These are phyloP conservation scores for Danionella cerebrum DNA, from an alignment of 2,113 vertebrate species.

Conservation along the genomic window DNA sequence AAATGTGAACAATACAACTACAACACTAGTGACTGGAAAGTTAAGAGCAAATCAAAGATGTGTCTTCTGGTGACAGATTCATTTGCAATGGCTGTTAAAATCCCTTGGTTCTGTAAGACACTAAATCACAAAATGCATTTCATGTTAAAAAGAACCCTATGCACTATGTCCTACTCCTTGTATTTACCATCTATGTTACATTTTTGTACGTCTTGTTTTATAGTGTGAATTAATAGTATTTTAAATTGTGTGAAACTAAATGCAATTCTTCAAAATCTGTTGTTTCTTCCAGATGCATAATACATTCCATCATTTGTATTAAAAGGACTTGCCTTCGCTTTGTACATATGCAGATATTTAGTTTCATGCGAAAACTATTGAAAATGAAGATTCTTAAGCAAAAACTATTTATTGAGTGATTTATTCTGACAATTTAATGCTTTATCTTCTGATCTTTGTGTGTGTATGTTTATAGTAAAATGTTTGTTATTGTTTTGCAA, in stretches of 20 bases:
- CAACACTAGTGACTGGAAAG: too few species aligned
- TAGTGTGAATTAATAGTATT: not conserved
- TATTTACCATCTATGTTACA: not conserved
- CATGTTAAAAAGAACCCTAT: not conserved
- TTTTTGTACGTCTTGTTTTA: not conserved
- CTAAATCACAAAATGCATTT: conserved; percentile 2
- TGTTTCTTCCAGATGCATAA: not conserved
- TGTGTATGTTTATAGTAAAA: not conserved
- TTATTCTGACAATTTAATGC: not conserved
- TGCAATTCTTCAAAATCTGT: not conserved
- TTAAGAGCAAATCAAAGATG: too few species aligned
- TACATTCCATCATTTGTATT: not conserved
- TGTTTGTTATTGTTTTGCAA: not conserved
- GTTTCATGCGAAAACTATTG: not conserved
- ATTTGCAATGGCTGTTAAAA: not conserved
- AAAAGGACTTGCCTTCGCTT: not conserved
- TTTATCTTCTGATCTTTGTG: not conserved
- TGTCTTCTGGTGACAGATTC: too few species aligned
- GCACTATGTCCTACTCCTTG: not conserved
- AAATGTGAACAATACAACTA: too few species aligned
- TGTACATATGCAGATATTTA: not conserved
- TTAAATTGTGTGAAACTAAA: not conserved
- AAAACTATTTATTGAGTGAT: conserved; percentile 2
- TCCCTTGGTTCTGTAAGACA: not conserved
- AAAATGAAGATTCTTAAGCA: not conserved